Evolutionary conservation across 2,888 invertebrate species (phyloP), one percentile per base, ranked within the genome.

Genomic region (Rhagophthalmus giganteus): DNA sequence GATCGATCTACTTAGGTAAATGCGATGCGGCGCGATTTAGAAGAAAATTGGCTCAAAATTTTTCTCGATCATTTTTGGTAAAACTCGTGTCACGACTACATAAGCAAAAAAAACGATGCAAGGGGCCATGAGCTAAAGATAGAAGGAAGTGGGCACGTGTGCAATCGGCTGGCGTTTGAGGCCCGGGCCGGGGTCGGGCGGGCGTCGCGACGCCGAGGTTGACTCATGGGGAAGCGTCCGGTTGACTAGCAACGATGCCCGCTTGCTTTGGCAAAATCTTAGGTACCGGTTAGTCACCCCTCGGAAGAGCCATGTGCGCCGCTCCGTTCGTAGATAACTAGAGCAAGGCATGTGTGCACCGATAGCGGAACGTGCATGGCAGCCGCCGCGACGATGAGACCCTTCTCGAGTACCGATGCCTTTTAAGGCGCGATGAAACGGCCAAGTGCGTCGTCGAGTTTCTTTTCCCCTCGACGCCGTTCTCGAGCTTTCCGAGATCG

Each of bases 101-200:
- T 28, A 32, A 54, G 42, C 44, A 54, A 65, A 64, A 33, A 65
- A 69, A 67, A 62, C 64, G 58, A 68, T 63, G 69, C 65, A 62
- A 72, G 72, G 72, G 73, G 73, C 71, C 71, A 64, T 63, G 71
- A 66, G 69, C 74, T 74, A 74, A 72, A 73, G 71, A 72, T 74
- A 74, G 73, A 67, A n/a, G n/a, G n/a, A n/a, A 62, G 68, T 70
- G 65, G 74, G 74, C 74, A 74, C 74, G 74, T 74, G 74, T 64
- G 64, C 63, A 62, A 58, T 53, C 55, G 57, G 55, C 61, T 54
- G 52, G 58, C 57, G 56, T 58, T 58, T 57, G 58, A 60, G 55
- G 59, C 56, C 61, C 58, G 56, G 59, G 60, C 60, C 50, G 55
- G 55, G 55, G 57, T 32, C 48, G 41, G 51, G 51, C 31, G 53